These are phyloP conservation scores for Flexamia atlantica DNA, from an alignment of 2,888 invertebrate species.

Conservation along the genomic window DNA sequence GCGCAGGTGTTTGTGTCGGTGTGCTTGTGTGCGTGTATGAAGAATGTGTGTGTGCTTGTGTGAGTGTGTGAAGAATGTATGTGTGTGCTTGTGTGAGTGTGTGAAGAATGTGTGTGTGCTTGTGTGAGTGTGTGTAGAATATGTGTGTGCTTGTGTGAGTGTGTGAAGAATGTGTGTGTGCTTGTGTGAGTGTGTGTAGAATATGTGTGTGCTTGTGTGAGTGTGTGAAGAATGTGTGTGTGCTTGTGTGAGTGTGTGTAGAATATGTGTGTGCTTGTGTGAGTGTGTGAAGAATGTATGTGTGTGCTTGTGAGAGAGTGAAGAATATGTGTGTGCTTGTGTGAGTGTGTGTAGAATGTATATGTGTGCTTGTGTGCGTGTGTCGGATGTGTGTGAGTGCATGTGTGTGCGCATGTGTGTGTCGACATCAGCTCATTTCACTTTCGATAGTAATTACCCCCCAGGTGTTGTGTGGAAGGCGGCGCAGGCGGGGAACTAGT, in stretches of 20 bases:
- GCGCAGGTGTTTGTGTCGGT: constrained; percentile 2
- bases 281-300: not conserved
- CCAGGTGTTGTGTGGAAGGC: not conserved
- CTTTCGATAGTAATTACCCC: constrained; percentile 16
- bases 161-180: too few species aligned
- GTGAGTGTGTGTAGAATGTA: too few species aligned
- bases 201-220: constrained; percentile 4
- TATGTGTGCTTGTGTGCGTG: too few species aligned
- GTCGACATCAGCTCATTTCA: constrained; percentile 32
- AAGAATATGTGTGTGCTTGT: too few species aligned
- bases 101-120: too few species aligned
- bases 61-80: too few species aligned
- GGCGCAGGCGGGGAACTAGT: not conserved
- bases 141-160: too few species aligned
- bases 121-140: too few species aligned
- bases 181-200: too few species aligned
- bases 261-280: not conserved
- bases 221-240: not conserved
- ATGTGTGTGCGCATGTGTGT: not conserved
- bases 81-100: too few species aligned
- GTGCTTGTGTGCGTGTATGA: not conserved
- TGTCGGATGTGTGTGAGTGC: too few species aligned
- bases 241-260: not conserved
- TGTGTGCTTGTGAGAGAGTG: too few species aligned
- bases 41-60: not conserved